Evolutionary conservation across 2,113 vertebrate species (phyloP).

Genomic region (Prionailurus bengalensis): DNA sequence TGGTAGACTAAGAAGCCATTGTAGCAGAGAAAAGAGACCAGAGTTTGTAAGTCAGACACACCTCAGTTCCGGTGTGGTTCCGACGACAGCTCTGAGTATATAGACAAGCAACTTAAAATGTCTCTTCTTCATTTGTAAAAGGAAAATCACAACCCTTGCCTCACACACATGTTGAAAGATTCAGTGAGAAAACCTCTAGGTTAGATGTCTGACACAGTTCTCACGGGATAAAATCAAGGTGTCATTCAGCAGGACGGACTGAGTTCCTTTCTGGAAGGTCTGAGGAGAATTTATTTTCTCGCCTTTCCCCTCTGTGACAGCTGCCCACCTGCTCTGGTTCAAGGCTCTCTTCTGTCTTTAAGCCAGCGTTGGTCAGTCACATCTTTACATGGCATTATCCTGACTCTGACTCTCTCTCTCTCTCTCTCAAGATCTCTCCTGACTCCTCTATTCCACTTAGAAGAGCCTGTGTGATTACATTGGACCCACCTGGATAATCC

Average conservation of each 20-base stretch:
- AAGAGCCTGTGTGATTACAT: background rate
- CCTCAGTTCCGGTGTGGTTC: background rate
- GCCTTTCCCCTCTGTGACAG: background rate
- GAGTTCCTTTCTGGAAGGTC: background rate
- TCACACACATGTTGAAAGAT: background rate
- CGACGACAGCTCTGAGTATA: background rate
- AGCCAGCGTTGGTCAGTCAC: too few relatives aligned
- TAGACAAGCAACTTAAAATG: background rate
- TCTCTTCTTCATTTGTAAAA: constrained; percentile 14
- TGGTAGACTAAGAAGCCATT: background rate
- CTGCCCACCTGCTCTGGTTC: background rate
- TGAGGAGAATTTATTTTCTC: background rate
- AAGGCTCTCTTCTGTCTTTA: background rate
- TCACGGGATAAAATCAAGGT: background rate
- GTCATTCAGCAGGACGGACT: background rate
- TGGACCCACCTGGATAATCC: background rate
- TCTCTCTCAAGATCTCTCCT: background rate
- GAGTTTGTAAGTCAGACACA: background rate
- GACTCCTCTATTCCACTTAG: background rate
- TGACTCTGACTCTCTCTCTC: background rate
- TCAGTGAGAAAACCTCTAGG: background rate
- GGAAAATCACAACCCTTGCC: background rate
- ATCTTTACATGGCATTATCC: background rate
- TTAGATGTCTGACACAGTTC: background rate
- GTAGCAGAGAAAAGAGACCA: background rate